Base-by-base conservation (phyloP, 2,113 vertebrate genomes). In the Protobothrops mucrosquamatus region DNA sequence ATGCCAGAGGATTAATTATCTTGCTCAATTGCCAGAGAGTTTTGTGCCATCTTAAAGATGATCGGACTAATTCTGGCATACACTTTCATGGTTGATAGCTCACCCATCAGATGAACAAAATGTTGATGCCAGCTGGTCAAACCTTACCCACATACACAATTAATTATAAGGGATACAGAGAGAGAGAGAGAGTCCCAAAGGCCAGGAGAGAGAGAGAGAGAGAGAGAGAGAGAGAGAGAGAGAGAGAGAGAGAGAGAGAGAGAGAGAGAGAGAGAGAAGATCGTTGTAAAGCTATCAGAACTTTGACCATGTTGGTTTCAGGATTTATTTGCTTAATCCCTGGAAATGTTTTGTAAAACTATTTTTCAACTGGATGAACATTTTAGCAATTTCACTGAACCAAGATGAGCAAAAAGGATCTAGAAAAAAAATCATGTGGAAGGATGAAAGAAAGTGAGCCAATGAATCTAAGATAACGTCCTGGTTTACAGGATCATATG, bases 281-380 rank as follows among this genome's bases (percentile, higher is more conserved):
- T 34, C 29, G 14, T 15, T 85, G 29, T 89, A 90, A 85, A 61
- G 85, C 52, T 87, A 90, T 61, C 74, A 90, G 46, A 52, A 43
- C 46, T 52, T 10, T 89, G 55, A 86, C 12, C 55, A 59, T 7
- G 11, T 43, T 43, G 74, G 6, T 81, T 81, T 81, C 69, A 39
- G 69, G 34, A 81, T 81, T 81, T 81, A 81, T 81, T 81, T 81
- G 69, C 48, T 59, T 34, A 39, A 26, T 14, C 7, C 55, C 52
- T 34, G 88, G 55, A 87, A 61, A 48, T 6, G 26, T 85, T 51
- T 90, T 61, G 48, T 85, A n/a, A 64, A 29, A 46, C 4, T 12
- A 34, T 93, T 86, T 86, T 93, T 56, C 88, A 87, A 93, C 48
- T 48, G 51, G 26, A 69, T 34, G n/a, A 90, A 59, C 14, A 64